These are phyloP conservation scores for Lycocorax pyrrhopterus DNA, from an alignment of 2,113 vertebrate genomes.

Conservation along the genomic window DNA sequence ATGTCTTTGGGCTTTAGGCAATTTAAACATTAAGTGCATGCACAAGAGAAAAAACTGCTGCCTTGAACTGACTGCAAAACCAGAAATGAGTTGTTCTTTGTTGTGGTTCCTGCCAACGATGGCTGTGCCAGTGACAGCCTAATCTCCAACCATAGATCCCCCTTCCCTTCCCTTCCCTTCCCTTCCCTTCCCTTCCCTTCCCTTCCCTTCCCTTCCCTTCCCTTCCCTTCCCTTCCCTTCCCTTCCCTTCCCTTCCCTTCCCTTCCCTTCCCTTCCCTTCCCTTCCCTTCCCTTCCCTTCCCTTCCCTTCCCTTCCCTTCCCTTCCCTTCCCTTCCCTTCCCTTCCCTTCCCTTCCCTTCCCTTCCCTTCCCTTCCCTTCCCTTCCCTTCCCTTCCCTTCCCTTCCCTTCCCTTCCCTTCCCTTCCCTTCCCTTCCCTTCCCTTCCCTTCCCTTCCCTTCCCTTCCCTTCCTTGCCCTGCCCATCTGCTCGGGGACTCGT, in stretches of 20 bases:
- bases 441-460: neutral
- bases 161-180: neutral
- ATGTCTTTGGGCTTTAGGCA: neutral
- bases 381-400: neutral
- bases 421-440: neutral
- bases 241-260: neutral
- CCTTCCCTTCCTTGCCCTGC: neutral
- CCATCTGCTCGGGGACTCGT: accelerated
- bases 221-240: neutral
- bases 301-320: neutral
- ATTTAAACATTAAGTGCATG: neutral
- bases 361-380: neutral
- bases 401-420: neutral
- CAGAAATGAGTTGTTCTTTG: neutral
- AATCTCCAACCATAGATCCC: neutral
- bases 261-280: neutral
- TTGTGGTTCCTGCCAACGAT: neutral
- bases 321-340: neutral
- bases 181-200: neutral
- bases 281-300: neutral
- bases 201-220: neutral
- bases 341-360: neutral
- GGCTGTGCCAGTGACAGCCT: neutral
- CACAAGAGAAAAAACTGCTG: neutral
- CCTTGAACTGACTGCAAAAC: neutral